Evolutionary conservation across 2,888 invertebrate species (phyloP).

Genomic region (Auanema freiburgensis): DNA sequence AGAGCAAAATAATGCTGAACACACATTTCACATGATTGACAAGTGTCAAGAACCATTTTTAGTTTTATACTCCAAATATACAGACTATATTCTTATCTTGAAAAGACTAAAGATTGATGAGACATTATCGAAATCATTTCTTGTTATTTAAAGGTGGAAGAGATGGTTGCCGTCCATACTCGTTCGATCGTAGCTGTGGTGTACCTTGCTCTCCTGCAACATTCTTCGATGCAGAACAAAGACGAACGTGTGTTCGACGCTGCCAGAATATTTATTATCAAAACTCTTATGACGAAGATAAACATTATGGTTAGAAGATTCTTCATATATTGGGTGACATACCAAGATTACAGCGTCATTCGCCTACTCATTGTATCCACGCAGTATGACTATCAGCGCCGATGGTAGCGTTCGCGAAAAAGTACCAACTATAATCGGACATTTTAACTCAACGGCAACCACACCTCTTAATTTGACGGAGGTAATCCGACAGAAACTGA

Average conservation of each 20-base stretch:
- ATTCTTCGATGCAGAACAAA: constrained; percentile 56
- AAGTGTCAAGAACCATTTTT: too few species aligned
- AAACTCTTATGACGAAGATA: constrained; percentile 58
- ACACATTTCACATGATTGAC: too few species aligned
- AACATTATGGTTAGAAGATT: constrained; percentile 45
- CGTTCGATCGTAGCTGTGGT: constrained; percentile 53
- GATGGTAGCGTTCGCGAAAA: constrained; percentile 52
- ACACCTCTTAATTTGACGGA: constrained; percentile 39
- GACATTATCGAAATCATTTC: too few species aligned
- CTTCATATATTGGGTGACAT: neutral
- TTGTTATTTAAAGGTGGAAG: constrained; percentile 50
- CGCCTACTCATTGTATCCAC: constrained; percentile 62
- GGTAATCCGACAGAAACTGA: constrained; percentile 8
- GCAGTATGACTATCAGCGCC: constrained; percentile 60
- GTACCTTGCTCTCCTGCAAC: constrained; percentile 61
- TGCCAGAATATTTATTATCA: constrained; percentile 61
- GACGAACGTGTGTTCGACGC: constrained; percentile 51
- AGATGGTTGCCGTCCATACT: constrained; percentile 62
- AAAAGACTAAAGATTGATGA: too few species aligned
- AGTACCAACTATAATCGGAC: constrained; percentile 60
- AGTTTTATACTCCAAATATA: too few species aligned
- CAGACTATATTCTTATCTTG: too few species aligned
- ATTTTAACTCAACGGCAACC: constrained; percentile 54
- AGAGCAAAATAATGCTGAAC: too few species aligned
- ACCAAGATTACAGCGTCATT: constrained; percentile 45